Evolutionary conservation across 2,113 vertebrate species (phyloP).

Genomic region (Eleginops maclovinus): DNA sequence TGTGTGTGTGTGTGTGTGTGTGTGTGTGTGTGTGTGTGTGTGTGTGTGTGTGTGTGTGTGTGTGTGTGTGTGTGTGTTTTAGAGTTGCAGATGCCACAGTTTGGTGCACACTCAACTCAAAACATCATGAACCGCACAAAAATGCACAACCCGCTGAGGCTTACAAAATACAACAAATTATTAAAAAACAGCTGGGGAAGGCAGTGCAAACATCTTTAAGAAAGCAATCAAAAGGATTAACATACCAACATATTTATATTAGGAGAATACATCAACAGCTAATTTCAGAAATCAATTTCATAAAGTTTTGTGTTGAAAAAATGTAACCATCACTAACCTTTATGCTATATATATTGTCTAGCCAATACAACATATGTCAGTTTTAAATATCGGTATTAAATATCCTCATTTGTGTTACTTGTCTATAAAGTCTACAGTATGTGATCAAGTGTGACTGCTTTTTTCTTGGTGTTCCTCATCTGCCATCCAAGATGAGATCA

Average conservation of each 20-base stretch:
- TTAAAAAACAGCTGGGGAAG: background rate
- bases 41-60: too few species aligned
- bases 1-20: too few species aligned
- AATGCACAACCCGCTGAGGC: background rate
- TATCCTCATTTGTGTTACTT: background rate
- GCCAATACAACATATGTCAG: too few species aligned
- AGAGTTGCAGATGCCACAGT: background rate
- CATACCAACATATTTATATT: too few species aligned
- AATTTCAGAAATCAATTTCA: background rate
- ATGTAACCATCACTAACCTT: too few species aligned
- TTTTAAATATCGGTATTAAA: too few species aligned
- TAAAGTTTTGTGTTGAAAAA: too few species aligned
- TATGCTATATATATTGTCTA: too few species aligned
- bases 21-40: too few species aligned
- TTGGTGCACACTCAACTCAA: background rate
- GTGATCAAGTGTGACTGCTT: background rate
- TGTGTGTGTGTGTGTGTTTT: too few species aligned
- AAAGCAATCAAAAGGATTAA: background rate
- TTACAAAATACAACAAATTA: background rate
- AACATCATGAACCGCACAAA: background rate
- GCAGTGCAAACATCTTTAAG: background rate
- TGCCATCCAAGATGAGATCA: constrained; percentile 29
- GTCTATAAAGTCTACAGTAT: background rate
- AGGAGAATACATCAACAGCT: background rate
- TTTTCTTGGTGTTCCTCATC: background rate